phyloP scores from a whole-genome alignment of 2,113 vertebrate species.

The Eidolon helvum region DNA sequence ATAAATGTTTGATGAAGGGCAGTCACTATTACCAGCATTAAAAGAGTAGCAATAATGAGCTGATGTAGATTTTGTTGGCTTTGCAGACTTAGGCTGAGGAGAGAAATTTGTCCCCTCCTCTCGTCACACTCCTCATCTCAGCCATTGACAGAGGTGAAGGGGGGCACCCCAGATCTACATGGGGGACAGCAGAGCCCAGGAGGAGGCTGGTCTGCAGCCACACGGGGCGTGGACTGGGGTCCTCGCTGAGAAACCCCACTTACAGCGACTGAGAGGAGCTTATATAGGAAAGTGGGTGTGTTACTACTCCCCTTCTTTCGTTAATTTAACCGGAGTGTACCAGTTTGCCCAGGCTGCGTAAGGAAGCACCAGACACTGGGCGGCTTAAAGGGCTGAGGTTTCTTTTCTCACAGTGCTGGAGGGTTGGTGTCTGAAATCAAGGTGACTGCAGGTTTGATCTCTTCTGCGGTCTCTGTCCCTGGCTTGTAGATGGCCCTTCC shows the following conservation, averaged over 20 bases:
- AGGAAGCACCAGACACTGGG: background rate
- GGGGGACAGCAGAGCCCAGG: background rate
- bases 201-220: too few relatives aligned
- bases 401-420: background rate
- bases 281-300: background rate
- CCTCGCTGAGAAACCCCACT: background rate
- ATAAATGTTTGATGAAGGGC: background rate
- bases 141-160: background rate
- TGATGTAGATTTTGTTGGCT: background rate
- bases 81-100: background rate
- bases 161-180: too few relatives aligned
- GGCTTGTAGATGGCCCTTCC: background rate
- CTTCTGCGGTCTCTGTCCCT: too few relatives aligned
- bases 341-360: fast-evolving
- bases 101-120: background rate
- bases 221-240: fast-evolving
- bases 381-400: background rate
- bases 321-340: background rate
- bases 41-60: background rate
- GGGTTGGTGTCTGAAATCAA: background rate
- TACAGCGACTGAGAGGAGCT: fast-evolving
- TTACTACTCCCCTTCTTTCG: background rate
- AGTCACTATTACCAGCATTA: background rate
- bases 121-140: background rate
- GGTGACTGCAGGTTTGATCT: too few relatives aligned